A percentile compares a stretch with the other conserved stretches of the same genome.
These are phyloP conservation scores for Tetragnatha montana DNA, from an alignment of 2,888 invertebrate genomes.

Conservation along the genomic window DNA sequence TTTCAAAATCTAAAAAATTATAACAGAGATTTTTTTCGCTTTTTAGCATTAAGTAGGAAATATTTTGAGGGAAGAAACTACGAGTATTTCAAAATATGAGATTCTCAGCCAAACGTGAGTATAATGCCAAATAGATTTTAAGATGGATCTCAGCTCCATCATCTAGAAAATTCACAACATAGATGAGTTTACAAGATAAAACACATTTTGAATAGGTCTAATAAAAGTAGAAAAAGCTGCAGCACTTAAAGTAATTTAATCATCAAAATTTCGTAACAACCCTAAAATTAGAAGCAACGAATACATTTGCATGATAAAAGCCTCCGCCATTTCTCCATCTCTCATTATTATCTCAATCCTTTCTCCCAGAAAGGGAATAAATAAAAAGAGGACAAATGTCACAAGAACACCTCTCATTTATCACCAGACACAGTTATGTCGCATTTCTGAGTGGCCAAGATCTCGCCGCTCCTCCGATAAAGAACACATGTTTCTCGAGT, in stretches of 20 bases:
- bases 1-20: no score
- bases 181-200: no score
- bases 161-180: no score
- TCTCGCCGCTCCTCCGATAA: conserved; percentile 41
- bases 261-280: background rate
- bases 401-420: conserved; percentile 16
- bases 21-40: no score
- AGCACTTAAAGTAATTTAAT: background rate
- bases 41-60: no score
- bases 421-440: conserved; percentile 29
- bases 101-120: no score
- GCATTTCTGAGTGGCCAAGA: conserved; percentile 9
- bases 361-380: background rate
- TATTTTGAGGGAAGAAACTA: no score
- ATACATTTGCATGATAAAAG: background rate
- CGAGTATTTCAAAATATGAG: no score
- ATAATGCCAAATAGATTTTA: no score
- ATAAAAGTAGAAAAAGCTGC: no score
- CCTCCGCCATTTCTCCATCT: conserved; percentile 24
- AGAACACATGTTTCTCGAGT: conserved; percentile 37
- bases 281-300: background rate
- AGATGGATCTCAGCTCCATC: no score
- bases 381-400: conserved; percentile 35
- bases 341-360: conserved; percentile 16
- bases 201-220: no score